Percentiles rank a stretch among this genome's conserved stretches.
phyloP scores from a whole-genome alignment of 2,113 vertebrate genomes.

The Anas platyrhynchos region DNA sequence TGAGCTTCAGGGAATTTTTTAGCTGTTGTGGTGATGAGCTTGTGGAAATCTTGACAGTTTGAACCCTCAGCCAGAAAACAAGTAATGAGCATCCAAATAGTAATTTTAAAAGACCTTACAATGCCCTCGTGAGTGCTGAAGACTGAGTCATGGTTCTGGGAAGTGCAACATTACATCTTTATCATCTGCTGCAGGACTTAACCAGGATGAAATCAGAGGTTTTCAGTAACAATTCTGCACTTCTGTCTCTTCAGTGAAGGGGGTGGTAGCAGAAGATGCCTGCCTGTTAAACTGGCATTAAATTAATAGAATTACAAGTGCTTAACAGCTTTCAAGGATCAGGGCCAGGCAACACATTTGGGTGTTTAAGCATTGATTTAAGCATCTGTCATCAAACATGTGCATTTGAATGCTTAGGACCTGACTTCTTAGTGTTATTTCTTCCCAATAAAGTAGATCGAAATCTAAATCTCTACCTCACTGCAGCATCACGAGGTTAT shows the following conservation, averaged over 20 bases:
- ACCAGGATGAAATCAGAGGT: not conserved
- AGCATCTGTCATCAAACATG: not conserved
- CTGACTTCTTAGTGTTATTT: not conserved
- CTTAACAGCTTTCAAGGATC: not conserved
- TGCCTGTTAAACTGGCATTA: not conserved
- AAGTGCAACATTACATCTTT: constrained; percentile 8
- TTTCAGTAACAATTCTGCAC: not conserved
- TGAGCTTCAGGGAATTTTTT: constrained; percentile 3
- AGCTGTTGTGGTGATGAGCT: not conserved
- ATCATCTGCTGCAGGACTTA: not conserved
- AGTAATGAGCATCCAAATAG: not conserved
- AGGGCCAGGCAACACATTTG: not conserved
- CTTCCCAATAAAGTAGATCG: not conserved
- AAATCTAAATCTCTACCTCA: not conserved
- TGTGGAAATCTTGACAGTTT: constrained; percentile 34
- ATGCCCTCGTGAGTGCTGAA: not conserved
- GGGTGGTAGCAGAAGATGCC: not conserved
- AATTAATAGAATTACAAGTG: not conserved
- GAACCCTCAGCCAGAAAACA: not conserved
- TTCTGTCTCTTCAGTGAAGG: not conserved
- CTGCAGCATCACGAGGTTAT: not conserved
- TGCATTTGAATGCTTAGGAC: not conserved
- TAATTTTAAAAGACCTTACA: not conserved
- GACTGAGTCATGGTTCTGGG: constrained; percentile 42
- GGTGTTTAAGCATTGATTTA: not conserved